Evolutionary conservation across 2,888 invertebrate species (phyloP), one percentile per base, ranked within the genome.

Genomic region (Patella depressa): DNA sequence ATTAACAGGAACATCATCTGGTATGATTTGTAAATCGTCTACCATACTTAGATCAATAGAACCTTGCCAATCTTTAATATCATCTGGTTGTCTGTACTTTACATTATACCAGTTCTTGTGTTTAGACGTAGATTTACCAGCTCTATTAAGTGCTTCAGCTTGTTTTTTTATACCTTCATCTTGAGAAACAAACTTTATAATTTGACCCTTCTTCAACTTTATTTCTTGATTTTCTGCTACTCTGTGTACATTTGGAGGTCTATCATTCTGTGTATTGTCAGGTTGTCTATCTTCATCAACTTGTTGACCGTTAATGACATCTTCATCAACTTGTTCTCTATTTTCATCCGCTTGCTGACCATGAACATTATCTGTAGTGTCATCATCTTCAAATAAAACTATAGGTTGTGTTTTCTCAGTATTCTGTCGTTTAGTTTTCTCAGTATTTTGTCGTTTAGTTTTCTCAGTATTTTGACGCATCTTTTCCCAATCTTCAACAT

Each of bases 91-190:
- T 19, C 17, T 17, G 34, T 71, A 71, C 3, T 75, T 19, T 24
- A 75, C 34, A 71, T 75, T 75, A 71, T 71, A 75, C 75, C 75
- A 75, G 54, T 75, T 17, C 29, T 45, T 70, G 75, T 75, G 19
- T 55, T 71, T 75, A 29, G n/a, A 70, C 14, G 70, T 71, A 19
- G 71, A 34, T 71, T 75, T 75, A 53, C 75, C 70, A 53, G 75
- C 75, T 19, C 71, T 34, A 53, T 71, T 34, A 45, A 75, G 19
- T n/a, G 71, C 70, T 71, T 71, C 34, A 53, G 75, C 75, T 71
- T 34, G 14, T 24, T 69, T 53, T 17, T 14, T 17, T 45, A 29
- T n/a, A 24, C n/a, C 74, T 24, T 19, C 71, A n/a, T 71, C 70
- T 71, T 11, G 24, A 65, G 71, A n/a, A 24, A 57, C 53, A 19